These are phyloP conservation scores for Dynastes tityus DNA, from an alignment of 2,888 invertebrate species.

Conservation along the genomic window DNA sequence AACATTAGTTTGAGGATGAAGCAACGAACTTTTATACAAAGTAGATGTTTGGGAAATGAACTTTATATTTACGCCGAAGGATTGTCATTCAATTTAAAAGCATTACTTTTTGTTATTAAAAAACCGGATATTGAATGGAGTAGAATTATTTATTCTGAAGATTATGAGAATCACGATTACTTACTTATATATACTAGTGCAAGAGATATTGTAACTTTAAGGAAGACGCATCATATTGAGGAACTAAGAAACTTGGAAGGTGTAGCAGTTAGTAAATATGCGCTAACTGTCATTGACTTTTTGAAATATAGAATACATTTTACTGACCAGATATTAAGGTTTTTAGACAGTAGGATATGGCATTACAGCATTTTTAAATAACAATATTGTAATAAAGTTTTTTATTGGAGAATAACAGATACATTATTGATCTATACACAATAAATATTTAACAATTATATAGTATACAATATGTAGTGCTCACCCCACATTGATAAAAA, in stretches of 20 bases:
- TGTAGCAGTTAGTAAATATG: conserved; percentile 43
- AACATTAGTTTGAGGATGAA: conserved; percentile 61
- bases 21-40: conserved; percentile 77
- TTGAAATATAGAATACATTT: conserved; percentile 52
- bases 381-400: conserved; percentile 32
- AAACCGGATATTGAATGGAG: conserved; percentile 57
- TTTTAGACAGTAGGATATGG: not conserved
- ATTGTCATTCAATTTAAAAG: conserved; percentile 78
- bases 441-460: conserved; percentile 46
- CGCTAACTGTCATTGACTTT: conserved; percentile 50
- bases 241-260: conserved; percentile 21
- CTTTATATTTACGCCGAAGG: conserved; percentile 78
- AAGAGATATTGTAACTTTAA: conserved; percentile 48
- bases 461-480: conserved; percentile 41
- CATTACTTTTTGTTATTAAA: conserved; percentile 63
- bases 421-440: conserved; percentile 39
- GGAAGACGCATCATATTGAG: conserved; percentile 32
- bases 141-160: conserved; percentile 53
- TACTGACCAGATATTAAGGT: conserved; percentile 47
- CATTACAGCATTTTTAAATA: conserved; percentile 6
- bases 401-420: conserved; percentile 39
- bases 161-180: conserved; percentile 51
- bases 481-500: conserved; percentile 34
- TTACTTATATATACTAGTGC: conserved; percentile 50
- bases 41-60: conserved; percentile 75